Conservation (phyloP, 2,888 invertebrate genomes). For the Apodemia mormo region DNA sequence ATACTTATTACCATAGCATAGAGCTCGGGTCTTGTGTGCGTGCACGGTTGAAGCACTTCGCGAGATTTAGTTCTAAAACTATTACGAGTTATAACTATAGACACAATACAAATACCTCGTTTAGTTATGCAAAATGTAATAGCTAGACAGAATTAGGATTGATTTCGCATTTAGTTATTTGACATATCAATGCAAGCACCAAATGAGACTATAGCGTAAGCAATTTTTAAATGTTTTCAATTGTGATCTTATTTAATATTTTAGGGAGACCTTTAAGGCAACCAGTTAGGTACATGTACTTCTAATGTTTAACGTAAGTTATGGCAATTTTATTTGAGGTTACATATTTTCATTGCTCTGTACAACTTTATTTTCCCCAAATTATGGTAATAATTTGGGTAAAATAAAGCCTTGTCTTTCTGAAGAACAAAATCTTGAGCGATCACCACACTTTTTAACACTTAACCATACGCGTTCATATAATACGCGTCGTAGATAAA, state of each 20-base stretch:
- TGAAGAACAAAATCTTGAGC: too few species aligned
- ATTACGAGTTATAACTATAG: constrained; percentile 53
- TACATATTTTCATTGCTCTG: too few species aligned
- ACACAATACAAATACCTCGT: constrained; percentile 79
- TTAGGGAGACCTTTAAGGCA: constrained; percentile 34
- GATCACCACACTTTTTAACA: too few species aligned
- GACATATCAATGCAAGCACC: constrained; percentile 81
- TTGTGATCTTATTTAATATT: constrained; percentile 56
- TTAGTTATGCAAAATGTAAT: constrained; percentile 71
- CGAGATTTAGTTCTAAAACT: constrained; percentile 59
- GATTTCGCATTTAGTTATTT: constrained; percentile 75
- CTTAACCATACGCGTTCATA: too few species aligned
- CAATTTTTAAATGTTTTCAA: constrained; percentile 62
- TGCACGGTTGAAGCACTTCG: constrained; percentile 57
- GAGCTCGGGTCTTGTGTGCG: constrained; percentile 59
- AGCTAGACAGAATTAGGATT: constrained; percentile 72
- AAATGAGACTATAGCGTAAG: constrained; percentile 75
- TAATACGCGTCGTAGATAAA: too few species aligned
- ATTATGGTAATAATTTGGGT: too few species aligned
- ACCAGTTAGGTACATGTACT: too few species aligned
- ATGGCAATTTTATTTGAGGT: too few species aligned
- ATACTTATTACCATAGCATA: constrained; percentile 70
- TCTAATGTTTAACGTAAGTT: too few species aligned
- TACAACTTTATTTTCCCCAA: too few species aligned
- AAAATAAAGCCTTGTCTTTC: too few species aligned